These are phyloP conservation scores for Dorcus parallelipipedus DNA, from an alignment of 2,888 invertebrate species.

Conservation along the genomic window DNA sequence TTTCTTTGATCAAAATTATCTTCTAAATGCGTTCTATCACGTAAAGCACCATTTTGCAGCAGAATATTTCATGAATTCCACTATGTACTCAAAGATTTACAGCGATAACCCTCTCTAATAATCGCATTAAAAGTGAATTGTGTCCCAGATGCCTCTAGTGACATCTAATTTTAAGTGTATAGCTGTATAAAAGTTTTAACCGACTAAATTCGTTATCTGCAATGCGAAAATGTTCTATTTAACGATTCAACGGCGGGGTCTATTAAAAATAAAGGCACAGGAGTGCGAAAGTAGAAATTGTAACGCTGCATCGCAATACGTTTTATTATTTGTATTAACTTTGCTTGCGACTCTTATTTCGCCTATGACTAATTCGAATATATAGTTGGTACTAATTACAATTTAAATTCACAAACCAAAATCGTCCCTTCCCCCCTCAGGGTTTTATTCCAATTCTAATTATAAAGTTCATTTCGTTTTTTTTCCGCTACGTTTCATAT, in stretches of 20 bases:
- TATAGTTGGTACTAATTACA: not conserved
- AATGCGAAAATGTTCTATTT: slow-evolving; percentile 23
- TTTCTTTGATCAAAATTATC: slow-evolving; percentile 1
- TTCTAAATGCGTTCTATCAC: not conserved
- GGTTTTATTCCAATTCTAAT: too few species aligned
- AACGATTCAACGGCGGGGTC: slow-evolving; percentile 17
- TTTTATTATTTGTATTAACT: slow-evolving; percentile 6
- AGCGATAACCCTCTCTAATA: slow-evolving; percentile 4
- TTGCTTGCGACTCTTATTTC: not conserved
- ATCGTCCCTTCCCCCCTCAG: too few species aligned
- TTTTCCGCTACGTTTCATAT: too few species aligned
- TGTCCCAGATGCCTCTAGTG: slow-evolving; percentile 5
- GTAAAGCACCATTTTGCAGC: too few species aligned
- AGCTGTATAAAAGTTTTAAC: slow-evolving; percentile 14
- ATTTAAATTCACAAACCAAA: too few species aligned
- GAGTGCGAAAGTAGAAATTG: slow-evolving; percentile 9
- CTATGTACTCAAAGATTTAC: not conserved
- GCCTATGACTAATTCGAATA: not conserved
- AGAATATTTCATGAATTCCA: not conserved
- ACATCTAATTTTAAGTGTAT: slow-evolving; percentile 20
- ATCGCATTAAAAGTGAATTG: slow-evolving; percentile 16
- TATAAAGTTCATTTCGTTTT: too few species aligned
- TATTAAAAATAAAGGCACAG: slow-evolving; percentile 16
- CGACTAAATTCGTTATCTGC: slow-evolving; percentile 22
- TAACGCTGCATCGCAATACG: not conserved